phyloP scores from a whole-genome alignment of 2,888 invertebrate genomes.

The Phyto melanocephala region DNA sequence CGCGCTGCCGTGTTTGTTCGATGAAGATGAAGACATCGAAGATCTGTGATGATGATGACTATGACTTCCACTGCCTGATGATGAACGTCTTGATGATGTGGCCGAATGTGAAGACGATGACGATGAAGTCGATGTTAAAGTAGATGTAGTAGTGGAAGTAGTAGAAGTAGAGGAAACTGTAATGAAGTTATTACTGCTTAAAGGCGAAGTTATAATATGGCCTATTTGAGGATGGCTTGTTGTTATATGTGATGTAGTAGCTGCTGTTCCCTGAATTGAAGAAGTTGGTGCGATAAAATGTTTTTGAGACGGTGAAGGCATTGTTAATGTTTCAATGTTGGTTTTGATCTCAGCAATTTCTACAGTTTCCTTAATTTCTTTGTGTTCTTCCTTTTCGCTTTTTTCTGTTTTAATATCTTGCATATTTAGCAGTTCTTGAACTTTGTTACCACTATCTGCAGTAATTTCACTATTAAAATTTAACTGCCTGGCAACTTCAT shows the following conservation, averaged over 20 bases:
- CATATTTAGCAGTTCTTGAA: conserved; percentile 26
- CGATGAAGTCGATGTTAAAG: conserved; percentile 19
- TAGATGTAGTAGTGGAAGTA: not conserved
- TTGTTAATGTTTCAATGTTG: conserved; percentile 62
- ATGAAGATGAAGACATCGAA: conserved; percentile 47
- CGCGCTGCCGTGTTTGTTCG: conserved; percentile 60
- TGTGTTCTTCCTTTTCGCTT: conserved; percentile 31
- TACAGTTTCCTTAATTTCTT: conserved; percentile 43
- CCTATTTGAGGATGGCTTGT: conserved; percentile 61
- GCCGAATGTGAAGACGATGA: conserved; percentile 59
- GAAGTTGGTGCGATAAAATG: conserved; percentile 40
- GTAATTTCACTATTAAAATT: conserved; percentile 69
- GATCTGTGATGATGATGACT: conserved; percentile 66
- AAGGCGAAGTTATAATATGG: conserved; percentile 63
- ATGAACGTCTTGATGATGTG: conserved; percentile 60
- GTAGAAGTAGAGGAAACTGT: conserved; percentile 2
- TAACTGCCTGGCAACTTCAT: conserved; percentile 76
- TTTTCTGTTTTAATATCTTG: conserved; percentile 26
- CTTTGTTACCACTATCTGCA: not conserved
- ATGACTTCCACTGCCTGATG: conserved; percentile 63
- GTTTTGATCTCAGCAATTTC: conserved; percentile 27
- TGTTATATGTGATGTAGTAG: conserved; percentile 34
- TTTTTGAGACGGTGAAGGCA: conserved; percentile 72
- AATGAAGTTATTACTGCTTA: not conserved
- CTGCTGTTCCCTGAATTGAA: conserved; percentile 28